Evolutionary conservation across 92 coral and sea anemone genomes (phyloP).

Genomic region (Palythoa caribaeorum): DNA sequence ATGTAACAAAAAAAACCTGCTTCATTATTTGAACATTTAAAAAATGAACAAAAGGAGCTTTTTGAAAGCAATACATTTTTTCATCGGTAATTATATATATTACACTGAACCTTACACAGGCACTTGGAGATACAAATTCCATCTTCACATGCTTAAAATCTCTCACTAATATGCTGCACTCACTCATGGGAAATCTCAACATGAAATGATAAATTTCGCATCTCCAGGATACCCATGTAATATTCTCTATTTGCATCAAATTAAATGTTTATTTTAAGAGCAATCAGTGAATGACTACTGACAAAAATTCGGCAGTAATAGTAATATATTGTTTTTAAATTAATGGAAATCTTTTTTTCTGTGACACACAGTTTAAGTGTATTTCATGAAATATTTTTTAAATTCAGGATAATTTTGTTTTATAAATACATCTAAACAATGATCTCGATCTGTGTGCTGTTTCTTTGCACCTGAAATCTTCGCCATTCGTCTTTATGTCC

Average conservation of each 20-base stretch:
- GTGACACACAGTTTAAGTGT: constrained; percentile 28
- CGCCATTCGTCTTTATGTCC: constrained; percentile 99
- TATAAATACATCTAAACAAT: constrained; percentile 78
- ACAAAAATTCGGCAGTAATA: constrained; percentile 29
- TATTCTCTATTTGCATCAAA: constrained; percentile 4
- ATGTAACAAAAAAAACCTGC: no score
- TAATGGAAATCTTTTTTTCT: constrained; percentile 13
- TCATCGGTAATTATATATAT: no score
- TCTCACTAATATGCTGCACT: no score
- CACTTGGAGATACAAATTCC: no score
- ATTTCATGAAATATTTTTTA: constrained; percentile 13
- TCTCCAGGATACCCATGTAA: no score
- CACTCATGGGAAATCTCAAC: no score
- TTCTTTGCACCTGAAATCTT: constrained; percentile 90
- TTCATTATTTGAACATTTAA: no score
- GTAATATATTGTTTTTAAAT: constrained; percentile 30
- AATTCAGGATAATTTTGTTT: constrained; percentile 28
- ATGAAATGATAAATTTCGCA: no score
- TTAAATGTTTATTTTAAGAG: constrained; percentile 22
- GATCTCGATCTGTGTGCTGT: constrained; percentile 93
- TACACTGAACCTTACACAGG: no score
- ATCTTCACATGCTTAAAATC: no score
- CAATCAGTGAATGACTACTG: constrained; percentile 28
- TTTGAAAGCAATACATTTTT: no score
- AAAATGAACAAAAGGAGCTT: no score